phyloP scores from a whole-genome alignment of 2,113 vertebrate species.

The Sisor rabdophorus region DNA sequence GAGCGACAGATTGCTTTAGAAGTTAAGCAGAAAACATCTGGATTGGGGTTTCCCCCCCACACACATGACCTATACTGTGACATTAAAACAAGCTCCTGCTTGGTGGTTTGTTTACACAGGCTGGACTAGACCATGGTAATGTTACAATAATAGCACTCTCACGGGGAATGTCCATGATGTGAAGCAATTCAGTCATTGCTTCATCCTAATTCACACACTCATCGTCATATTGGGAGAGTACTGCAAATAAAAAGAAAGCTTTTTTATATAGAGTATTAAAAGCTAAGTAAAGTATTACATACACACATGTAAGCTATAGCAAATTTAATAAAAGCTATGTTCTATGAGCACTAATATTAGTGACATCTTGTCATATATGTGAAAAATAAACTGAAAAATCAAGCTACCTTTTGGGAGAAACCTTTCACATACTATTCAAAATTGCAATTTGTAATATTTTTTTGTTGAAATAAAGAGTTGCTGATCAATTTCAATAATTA shows the following conservation, averaged over 20 bases:
- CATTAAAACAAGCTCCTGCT: conserved; percentile 21
- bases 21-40: conserved; percentile 15
- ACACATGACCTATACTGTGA: neutral
- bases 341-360: neutral
- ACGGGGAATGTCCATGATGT: neutral
- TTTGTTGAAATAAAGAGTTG: neutral
- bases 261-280: neutral
- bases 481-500: neutral
- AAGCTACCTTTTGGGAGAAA: neutral
- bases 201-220: conserved; percentile 76
- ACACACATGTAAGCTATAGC: neutral
- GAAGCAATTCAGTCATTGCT: neutral
- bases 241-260: conserved; percentile 62
- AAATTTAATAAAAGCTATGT: neutral
- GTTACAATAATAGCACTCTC: neutral
- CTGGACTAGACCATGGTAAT: conserved; percentile 19
- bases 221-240: conserved; percentile 89
- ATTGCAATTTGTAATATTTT: neutral
- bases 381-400: neutral
- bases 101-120: conserved; percentile 13
- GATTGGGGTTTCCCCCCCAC: neutral
- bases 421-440: too few relatives aligned
- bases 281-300: neutral
- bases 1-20: conserved; percentile 7
- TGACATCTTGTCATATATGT: neutral